Base-by-base conservation (phyloP, 2,888 invertebrate species). In the Zeuzera pyrina region DNA sequence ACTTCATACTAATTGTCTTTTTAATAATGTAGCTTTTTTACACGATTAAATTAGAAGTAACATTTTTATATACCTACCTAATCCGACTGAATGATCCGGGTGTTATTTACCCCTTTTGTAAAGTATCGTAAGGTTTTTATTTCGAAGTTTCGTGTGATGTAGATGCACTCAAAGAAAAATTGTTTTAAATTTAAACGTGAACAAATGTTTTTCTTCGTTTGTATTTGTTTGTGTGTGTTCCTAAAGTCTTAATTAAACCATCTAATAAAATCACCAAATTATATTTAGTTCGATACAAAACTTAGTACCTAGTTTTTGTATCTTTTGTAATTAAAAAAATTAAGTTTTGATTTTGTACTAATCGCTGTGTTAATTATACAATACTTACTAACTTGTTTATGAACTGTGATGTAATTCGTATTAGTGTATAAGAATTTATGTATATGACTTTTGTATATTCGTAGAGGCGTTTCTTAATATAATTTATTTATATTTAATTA, bases 341-440 rank as follows among this genome's bases (percentile, higher is more conserved):
- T 24, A n/a, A 10, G 10, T 57, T 44, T 49, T 47, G 51, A 48
- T 49, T 21, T 14, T 62, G 73, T 65, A 69, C 66, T 73, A 78
- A n/a, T n/a, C n/a, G n/a, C n/a, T n/a, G n/a, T n/a, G n/a, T n/a
- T n/a, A n/a, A n/a, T n/a, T n/a, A n/a, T n/a, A n/a, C n/a, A 58
- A 61, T 56, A 49, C n/a, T n/a, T n/a, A 67, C 67, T 77, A 77
- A 77, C 74, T 77, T 83, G 62, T 81, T 81, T 81, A 81, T 81
- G 77, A 83, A 83, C 83, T 83, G 83, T 83, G 83, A 83, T 83
- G 83, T 81, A 76, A 79, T 78, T 83, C 60, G 79, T 83, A 83
- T 83, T 83, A 79, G 74, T 76, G 77, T 42, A 53, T 79, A 81
- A 79, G 77, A 43, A 61, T 70, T 71, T 79, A 22, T 30, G 66